Evolutionary conservation across 1,140 invertebrate genomes (phyloP), one percentile per base, ranked within the genome.

Genomic region (Episyrphus balteatus): DNA sequence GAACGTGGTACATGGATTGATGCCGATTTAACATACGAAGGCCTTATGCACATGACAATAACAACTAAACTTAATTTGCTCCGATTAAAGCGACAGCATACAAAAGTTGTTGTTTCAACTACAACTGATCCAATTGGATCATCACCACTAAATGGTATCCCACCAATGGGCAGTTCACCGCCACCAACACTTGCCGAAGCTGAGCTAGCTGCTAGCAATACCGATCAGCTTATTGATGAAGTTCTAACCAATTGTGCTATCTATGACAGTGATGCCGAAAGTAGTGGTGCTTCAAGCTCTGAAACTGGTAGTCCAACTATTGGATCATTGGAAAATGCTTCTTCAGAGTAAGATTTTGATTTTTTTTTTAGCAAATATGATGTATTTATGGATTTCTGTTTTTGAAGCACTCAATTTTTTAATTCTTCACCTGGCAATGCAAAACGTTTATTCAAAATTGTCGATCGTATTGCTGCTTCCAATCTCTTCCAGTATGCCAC

Each of bases 21-120:
- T 71, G 72, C 96, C 12, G 87, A 95, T 61, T 70, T 98, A 37
- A 81, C 80, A 10, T 98, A 98, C 70, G 81, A 86, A 55, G 95
- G 95, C 31, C 79, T 81, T 42, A 80, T 91, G 26, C 79, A 83
- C 46, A 86, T 98, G 74, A 92, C 87, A 2, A 79, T 98, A n/a
- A 88, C 92, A 59, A 98, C 94, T 0, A 92, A 95, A 66, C 70
- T 98, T 21, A 97, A 98, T 73, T 73, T 98, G 33, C 82, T 97
- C 79, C 93, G 91, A 61, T 72, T 97, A 9, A 58, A 51, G 26
- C 63, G 56, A 17, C 49, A 10, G 18, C 37, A 3, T 42, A 30
- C 21, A 43, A 19, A n/a, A 36, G 21, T n/a, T 42, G 15, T 13
- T 37, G 33, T 8, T 36, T n/a, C 2, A 13, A 18, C 11, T 32